phyloP scores from a whole-genome alignment of 2,888 invertebrate species.

The Zele albiditarsus region DNA sequence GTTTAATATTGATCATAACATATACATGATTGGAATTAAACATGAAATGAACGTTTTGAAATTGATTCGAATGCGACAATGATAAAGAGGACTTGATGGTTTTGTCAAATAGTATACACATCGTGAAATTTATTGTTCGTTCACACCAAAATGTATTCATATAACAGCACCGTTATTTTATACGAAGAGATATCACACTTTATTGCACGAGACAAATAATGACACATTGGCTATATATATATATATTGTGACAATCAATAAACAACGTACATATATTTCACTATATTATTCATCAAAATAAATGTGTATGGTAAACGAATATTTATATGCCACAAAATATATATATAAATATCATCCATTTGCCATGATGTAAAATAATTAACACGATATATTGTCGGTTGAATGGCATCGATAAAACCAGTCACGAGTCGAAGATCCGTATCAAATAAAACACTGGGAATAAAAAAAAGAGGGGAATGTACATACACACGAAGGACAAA shows the following conservation, averaged over 20 bases:
- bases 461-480: not conserved
- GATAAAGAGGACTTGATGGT: not conserved
- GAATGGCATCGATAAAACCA: conserved; percentile 13
- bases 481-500: not conserved
- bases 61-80: not conserved
- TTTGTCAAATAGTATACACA: conserved; percentile 3
- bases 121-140: conserved; percentile 8
- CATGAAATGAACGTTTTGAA: conserved; percentile 16
- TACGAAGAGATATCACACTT: not conserved
- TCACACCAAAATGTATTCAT: conserved; percentile 7
- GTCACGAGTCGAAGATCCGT: conserved; percentile 27
- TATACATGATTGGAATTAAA: not conserved
- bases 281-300: not conserved
- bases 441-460: not conserved
- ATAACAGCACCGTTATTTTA: not conserved
- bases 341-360: conserved; percentile 6
- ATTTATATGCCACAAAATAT: not conserved
- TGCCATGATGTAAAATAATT: conserved; percentile 22
- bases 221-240: conserved; percentile 63
- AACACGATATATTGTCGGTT: not conserved
- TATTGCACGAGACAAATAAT: not conserved
- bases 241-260: conserved; percentile 57
- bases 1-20: too few species aligned
- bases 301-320: not conserved
- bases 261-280: not conserved